Percentiles rank a stretch among this genome's conserved stretches.
These are phyloP conservation scores for Eilema depressum DNA, from an alignment of 2,888 invertebrate species.

Conservation along the genomic window DNA sequence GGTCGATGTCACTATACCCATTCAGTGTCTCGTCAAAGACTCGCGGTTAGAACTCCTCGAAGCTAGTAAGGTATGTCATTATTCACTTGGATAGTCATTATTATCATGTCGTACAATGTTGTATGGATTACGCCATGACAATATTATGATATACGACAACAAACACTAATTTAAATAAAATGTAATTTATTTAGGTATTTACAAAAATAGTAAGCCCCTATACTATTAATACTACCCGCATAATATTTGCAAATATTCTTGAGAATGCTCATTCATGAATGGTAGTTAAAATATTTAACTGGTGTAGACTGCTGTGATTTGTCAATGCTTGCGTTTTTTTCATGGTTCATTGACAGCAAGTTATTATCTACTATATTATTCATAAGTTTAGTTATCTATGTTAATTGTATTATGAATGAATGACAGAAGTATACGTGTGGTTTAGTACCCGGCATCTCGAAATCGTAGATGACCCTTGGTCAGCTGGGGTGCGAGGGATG, in stretches of 20 bases:
- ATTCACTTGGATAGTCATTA: not conserved
- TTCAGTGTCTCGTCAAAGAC: conserved; percentile 97
- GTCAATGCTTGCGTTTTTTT: conserved; percentile 1
- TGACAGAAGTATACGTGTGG: not conserved
- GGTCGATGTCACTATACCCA: conserved; percentile 97
- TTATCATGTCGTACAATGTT: not conserved
- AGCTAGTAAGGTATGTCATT: conserved; percentile 91
- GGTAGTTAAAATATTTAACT: conserved; percentile 3
- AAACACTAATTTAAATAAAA: not conserved
- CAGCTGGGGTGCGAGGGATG: too few relatives aligned
- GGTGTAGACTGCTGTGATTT: not conserved
- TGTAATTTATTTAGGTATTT: conserved; percentile 4
- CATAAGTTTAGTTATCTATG: conserved; percentile 11
- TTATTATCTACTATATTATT: not conserved
- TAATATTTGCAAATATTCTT: conserved; percentile 27
- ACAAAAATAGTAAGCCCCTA: conserved; percentile 24
- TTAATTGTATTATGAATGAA: not conserved
- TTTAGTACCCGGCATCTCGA: not conserved
- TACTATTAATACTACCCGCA: conserved; percentile 43
- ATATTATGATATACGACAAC: too few relatives aligned
- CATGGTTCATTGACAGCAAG: not conserved
- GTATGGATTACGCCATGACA: not conserved
- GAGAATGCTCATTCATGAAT: conserved; percentile 19
- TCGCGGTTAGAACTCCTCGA: conserved; percentile 95
- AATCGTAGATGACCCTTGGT: too few relatives aligned